Evolutionary conservation across 2,888 invertebrate genomes (phyloP).

Genomic region (Eulithis testata): DNA sequence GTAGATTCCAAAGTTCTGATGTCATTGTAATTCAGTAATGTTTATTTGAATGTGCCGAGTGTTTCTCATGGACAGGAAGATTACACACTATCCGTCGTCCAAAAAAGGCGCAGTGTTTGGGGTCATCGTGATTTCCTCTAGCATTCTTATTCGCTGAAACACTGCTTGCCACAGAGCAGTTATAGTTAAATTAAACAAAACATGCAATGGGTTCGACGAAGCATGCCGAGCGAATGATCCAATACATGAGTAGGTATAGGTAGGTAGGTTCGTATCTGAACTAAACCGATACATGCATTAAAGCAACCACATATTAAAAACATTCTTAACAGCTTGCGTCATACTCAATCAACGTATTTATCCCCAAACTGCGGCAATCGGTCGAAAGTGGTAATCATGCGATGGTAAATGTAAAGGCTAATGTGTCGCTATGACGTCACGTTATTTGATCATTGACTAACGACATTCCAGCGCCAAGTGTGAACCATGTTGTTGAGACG

Average conservation of each 20-base stretch:
- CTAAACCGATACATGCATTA: constrained; percentile 56
- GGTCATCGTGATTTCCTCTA: constrained; percentile 79
- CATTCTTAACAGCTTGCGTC: constrained; percentile 65
- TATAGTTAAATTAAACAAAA: constrained; percentile 73
- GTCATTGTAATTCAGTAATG: constrained; percentile 49
- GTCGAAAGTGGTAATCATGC: constrained; percentile 65
- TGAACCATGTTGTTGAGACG: constrained; percentile 73
- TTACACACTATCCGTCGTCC: constrained; percentile 63
- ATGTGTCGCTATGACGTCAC: constrained; percentile 75
- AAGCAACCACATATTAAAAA: constrained; percentile 56
- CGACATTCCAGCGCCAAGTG: constrained; percentile 80
- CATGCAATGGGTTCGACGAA: constrained; percentile 69
- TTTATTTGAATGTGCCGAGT: constrained; percentile 45
- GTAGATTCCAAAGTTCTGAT: constrained; percentile 53
- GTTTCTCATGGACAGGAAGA: constrained; percentile 60
- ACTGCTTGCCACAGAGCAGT: constrained; percentile 62
- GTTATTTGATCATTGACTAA: constrained; percentile 81
- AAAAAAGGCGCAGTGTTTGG: constrained; percentile 74
- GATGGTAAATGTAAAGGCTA: constrained; percentile 64
- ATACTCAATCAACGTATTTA: constrained; percentile 64
- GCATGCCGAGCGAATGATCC: constrained; percentile 68
- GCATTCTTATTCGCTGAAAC: constrained; percentile 78
- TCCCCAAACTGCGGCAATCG: constrained; percentile 61
- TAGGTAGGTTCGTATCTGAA: constrained; percentile 54
- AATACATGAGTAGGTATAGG: constrained; percentile 56